Evolutionary conservation across 2,888 invertebrate species (phyloP).

Genomic region (Hemicrepidius hirtus): DNA sequence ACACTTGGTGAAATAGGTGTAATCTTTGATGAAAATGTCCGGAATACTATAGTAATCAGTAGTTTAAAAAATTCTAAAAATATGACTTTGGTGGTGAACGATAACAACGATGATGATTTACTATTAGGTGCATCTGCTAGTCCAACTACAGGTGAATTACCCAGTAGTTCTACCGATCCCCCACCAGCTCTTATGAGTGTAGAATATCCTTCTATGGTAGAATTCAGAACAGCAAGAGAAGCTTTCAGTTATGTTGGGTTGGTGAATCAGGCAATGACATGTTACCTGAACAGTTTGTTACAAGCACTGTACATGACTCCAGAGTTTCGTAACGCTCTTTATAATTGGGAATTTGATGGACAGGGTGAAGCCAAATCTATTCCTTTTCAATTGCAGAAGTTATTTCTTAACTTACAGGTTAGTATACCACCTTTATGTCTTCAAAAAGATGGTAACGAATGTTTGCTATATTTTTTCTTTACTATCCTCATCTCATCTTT

Average conservation of each 20-base stretch:
- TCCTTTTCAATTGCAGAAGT: constrained; percentile 89
- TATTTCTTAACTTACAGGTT: constrained; percentile 89
- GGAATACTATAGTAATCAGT: constrained; percentile 63
- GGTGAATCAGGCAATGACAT: constrained; percentile 94
- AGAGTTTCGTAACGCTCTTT: constrained; percentile 91
- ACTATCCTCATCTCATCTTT: too few species aligned
- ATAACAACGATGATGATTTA: constrained; percentile 69
- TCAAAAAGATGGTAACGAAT: too few species aligned
- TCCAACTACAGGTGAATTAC: constrained; percentile 65
- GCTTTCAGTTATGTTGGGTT: constrained; percentile 80
- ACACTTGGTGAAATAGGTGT: constrained; percentile 72
- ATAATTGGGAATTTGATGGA: constrained; percentile 87
- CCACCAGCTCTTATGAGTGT: constrained; percentile 58
- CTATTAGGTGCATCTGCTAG: constrained; percentile 72
- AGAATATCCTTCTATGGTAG: constrained; percentile 57
- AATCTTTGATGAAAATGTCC: constrained; percentile 64
- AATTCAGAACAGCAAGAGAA: constrained; percentile 54
- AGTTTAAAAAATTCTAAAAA: constrained; percentile 54
- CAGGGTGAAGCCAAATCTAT: constrained; percentile 84
- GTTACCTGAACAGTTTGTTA: constrained; percentile 90
- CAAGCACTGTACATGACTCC: constrained; percentile 95
- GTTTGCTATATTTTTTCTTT: too few species aligned
- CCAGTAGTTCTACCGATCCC: constrained; percentile 48
- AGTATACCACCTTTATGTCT: too few species aligned
- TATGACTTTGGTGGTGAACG: constrained; percentile 60